Percentiles rank a stretch among this genome's conserved stretches.
Conservation (phyloP, 1,140 invertebrate species). For the Pseudachorutes palmiensis region DNA sequence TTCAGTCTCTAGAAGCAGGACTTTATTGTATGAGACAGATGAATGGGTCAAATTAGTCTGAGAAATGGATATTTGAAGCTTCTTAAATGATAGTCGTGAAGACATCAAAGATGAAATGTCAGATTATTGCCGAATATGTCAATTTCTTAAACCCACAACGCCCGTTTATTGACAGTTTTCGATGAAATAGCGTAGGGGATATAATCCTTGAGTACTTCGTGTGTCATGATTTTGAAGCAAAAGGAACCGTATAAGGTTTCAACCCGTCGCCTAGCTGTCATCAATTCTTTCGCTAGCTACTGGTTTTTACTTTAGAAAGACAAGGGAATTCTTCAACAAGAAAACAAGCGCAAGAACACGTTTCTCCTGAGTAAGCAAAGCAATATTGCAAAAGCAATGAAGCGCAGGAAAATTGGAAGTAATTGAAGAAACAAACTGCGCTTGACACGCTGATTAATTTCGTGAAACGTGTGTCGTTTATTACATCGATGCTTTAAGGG, state of each 20-base stretch:
- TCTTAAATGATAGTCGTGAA: background rate
- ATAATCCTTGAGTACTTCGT: background rate
- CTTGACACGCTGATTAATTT: background rate
- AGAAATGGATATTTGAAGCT: slow-evolving; percentile 1
- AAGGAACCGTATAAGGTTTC: background rate
- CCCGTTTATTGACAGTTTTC: background rate
- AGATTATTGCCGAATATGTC: background rate
- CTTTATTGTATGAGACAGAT: background rate
- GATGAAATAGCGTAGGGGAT: background rate
- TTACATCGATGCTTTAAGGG: background rate
- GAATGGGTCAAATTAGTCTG: background rate
- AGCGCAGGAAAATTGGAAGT: too few relatives aligned
- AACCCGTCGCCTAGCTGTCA: slow-evolving; percentile 12
- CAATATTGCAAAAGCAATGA: too few relatives aligned
- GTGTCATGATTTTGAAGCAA: background rate
- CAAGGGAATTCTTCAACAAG: background rate
- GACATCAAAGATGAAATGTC: background rate
- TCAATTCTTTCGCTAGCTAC: slow-evolving; percentile 13
- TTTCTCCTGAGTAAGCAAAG: background rate
- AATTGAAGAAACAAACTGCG: too few relatives aligned
- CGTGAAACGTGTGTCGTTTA: background rate
- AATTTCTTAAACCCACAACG: background rate
- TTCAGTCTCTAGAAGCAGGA: background rate
- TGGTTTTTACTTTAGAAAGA: slow-evolving; percentile 13
- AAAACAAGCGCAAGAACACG: background rate